These are phyloP conservation scores for Drosophila engyochracea DNA, from an alignment of 2,888 invertebrate species.

Conservation along the genomic window DNA sequence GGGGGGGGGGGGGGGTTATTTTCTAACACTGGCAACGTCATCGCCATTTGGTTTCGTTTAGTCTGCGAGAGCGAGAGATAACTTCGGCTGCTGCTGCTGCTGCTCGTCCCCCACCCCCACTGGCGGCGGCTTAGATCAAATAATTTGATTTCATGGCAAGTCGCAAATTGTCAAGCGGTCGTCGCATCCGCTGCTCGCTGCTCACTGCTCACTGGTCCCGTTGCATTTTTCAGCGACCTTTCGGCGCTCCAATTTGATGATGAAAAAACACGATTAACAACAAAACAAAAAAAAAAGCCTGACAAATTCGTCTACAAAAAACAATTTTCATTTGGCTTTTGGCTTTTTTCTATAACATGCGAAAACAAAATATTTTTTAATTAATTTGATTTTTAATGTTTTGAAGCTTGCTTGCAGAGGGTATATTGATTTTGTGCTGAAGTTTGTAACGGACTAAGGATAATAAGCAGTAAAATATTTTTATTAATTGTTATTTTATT, in stretches of 20 bases:
- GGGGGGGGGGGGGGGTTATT: not conserved
- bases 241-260: conserved; percentile 67
- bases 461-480: not conserved
- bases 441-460: not conserved
- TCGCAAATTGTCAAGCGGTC: conserved; percentile 82
- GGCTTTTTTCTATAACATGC: conserved; percentile 47
- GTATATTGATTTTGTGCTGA: not conserved
- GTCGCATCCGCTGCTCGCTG: conserved; percentile 69
- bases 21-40: conserved; percentile 48
- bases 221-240: conserved; percentile 39
- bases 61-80: conserved; percentile 39
- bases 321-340: conserved; percentile 57
- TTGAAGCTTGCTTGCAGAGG: not conserved
- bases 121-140: conserved; percentile 82
- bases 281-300: conserved; percentile 12
- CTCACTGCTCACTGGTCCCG: conserved; percentile 6
- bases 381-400: conserved; percentile 61
- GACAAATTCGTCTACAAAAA: conserved; percentile 31
- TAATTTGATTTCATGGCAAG: conserved; percentile 83
- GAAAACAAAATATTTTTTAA: conserved; percentile 57
- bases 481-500: too few relatives aligned
- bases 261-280: conserved; percentile 25
- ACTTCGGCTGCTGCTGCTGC: conserved; percentile 24
- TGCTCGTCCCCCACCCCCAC: conserved; percentile 10
- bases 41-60: conserved; percentile 83